Evolutionary conservation across 2,888 invertebrate species (phyloP).

Genomic region (Phlogophora meticulosa): DNA sequence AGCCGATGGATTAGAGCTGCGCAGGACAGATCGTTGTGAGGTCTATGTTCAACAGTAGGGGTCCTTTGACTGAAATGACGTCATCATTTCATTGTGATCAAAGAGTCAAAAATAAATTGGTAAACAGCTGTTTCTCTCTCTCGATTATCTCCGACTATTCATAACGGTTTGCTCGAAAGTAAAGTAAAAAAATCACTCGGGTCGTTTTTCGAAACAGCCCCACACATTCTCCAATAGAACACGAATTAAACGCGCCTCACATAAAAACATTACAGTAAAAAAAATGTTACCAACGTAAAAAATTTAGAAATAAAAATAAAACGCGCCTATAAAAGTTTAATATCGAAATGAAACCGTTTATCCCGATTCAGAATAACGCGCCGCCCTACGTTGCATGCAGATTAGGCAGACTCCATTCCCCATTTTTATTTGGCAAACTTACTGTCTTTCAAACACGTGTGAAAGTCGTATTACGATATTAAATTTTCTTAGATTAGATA

Average conservation of each 20-base stretch:
- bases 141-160: too few species aligned
- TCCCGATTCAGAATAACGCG: conserved; percentile 75
- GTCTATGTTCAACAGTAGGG: too few species aligned
- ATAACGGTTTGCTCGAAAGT: too few species aligned
- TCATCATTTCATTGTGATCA: too few species aligned
- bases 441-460: conserved; percentile 56
- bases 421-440: conserved; percentile 49
- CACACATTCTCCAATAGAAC: background rate
- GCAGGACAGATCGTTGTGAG: too few species aligned
- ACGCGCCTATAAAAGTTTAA: conserved; percentile 63
- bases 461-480: conserved; percentile 59
- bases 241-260: conserved; percentile 6
- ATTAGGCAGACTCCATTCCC: conserved; percentile 66
- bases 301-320: conserved; percentile 66
- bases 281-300: conserved; percentile 41
- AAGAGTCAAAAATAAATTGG: too few species aligned
- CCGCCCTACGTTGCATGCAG: conserved; percentile 73
- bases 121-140: too few species aligned
- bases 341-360: conserved; percentile 78
- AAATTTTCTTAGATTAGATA: conserved; percentile 42
- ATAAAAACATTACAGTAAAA: conserved; percentile 21
- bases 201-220: background rate
- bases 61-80: too few species aligned
- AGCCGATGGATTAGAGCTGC: too few species aligned
- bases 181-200: background rate